phyloP scores from a whole-genome alignment of 2,797 vertebrate genomes.

The Takifugu rubripes region DNA sequence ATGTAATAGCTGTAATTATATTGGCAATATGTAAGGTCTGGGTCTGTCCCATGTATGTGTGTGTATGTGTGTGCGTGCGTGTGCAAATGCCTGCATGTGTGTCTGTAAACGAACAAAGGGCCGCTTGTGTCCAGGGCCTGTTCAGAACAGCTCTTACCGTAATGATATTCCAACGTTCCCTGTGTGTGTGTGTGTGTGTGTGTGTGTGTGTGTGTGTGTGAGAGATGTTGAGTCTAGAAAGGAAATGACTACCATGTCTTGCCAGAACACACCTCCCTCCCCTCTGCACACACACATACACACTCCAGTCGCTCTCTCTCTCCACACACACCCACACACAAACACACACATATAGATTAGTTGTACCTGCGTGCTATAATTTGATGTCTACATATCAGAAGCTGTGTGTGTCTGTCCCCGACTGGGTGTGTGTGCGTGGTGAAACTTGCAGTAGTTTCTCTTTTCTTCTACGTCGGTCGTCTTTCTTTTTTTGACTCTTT shows the following conservation, averaged over 20 bases:
- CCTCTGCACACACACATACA: conserved; percentile 11
- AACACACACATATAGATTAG: conserved; percentile 47
- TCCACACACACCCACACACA: conserved; percentile 19
- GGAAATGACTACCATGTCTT: conserved; percentile 70
- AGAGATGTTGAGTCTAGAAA: conserved; percentile 74
- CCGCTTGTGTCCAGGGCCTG: conserved; percentile 71
- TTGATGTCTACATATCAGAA: conserved; percentile 66
- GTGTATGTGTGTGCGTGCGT: conserved; percentile 6
- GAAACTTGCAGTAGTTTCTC: conserved; percentile 15
- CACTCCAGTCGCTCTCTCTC: not conserved
- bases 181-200: conserved; percentile 18
- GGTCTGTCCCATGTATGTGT: conserved; percentile 33
- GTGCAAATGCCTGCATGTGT: conserved; percentile 26
- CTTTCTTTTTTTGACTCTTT: conserved; percentile 26
- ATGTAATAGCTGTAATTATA: conserved; percentile 78
- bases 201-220: conserved; percentile 18
- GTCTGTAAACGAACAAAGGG: conserved; percentile 70
- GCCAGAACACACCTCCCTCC: conserved; percentile 43
- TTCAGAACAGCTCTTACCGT: conserved; percentile 71
- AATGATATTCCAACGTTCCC: conserved; percentile 75
- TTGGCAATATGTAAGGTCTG: conserved; percentile 72
- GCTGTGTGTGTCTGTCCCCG: conserved; percentile 32
- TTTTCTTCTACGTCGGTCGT: conserved; percentile 27
- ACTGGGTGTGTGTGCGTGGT: conserved; percentile 2
- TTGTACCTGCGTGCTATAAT: conserved; percentile 64